Percentiles rank a stretch among this genome's conserved stretches.
phyloP scores from a whole-genome alignment of 2,797 vertebrate genomes.

The Prunella strophiata region DNA sequence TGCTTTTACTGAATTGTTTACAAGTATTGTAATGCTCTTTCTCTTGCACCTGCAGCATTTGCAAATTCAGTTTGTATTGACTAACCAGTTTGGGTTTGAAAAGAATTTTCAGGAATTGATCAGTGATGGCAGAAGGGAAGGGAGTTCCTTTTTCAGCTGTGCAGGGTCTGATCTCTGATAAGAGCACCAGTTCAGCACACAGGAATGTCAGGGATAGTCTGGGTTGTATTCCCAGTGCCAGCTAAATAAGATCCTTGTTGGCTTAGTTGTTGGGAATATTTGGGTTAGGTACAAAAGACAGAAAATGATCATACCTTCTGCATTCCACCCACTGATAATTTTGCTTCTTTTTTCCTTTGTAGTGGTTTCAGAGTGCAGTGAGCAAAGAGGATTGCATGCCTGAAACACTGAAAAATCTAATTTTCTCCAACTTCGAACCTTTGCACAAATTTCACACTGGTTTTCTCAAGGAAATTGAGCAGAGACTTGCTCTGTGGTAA shows the following conservation, averaged over 20 bases:
- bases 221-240: background rate
- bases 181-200: background rate
- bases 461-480: slow-evolving; percentile 97
- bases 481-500: slow-evolving; percentile 95
- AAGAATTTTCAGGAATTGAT: background rate
- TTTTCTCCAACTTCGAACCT: slow-evolving; percentile 92
- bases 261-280: background rate
- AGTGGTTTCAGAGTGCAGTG: slow-evolving; percentile 91
- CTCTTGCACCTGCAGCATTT: background rate
- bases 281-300: background rate
- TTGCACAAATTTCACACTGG: slow-evolving; percentile 92
- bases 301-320: background rate
- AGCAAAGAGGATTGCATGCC: slow-evolving; percentile 89
- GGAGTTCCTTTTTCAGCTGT: background rate
- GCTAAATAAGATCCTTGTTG: background rate
- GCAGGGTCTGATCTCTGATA: background rate
- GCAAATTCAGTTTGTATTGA: background rate
- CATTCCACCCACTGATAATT: background rate
- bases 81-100: background rate
- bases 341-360: slow-evolving; percentile 19
- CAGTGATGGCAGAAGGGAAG: background rate
- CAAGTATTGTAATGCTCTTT: background rate
- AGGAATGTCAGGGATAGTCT: background rate
- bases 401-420: slow-evolving; percentile 84
- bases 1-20: background rate